These are phyloP conservation scores for Scytalopus superciliaris DNA, from an alignment of 2,113 vertebrate species.

Conservation along the genomic window DNA sequence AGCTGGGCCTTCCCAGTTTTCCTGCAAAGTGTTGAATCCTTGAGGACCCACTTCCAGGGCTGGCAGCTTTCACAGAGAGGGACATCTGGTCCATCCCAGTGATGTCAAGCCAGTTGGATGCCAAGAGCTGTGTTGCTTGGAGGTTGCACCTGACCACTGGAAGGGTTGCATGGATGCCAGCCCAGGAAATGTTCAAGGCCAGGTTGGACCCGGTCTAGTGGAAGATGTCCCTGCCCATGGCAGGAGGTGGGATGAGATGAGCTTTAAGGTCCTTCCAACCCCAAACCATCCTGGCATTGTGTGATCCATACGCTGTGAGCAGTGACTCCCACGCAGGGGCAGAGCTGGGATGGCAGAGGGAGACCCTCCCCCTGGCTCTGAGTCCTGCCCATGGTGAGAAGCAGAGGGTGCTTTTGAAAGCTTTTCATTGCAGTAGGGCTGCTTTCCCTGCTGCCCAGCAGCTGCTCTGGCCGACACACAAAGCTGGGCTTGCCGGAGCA, in stretches of 20 bases:
- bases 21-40: not conserved
- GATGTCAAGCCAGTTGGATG: fast-evolving
- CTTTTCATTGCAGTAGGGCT: not conserved
- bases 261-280: not conserved
- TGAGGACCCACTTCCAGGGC: fast-evolving
- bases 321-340: fast-evolving
- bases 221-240: not conserved
- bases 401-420: not conserved
- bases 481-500: not conserved
- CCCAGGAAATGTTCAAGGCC: not conserved
- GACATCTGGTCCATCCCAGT: fast-evolving
- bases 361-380: not conserved
- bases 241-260: not conserved
- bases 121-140: not conserved
- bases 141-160: not conserved
- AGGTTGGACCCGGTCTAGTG: not conserved
- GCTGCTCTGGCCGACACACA: not conserved
- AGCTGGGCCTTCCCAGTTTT: not conserved
- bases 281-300: not conserved
- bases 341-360: not conserved
- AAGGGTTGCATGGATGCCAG: fast-evolving
- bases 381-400: not conserved
- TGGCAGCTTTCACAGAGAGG: not conserved
- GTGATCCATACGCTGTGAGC: not conserved
- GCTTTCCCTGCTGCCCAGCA: not conserved